Conservation (phyloP, 2,888 invertebrate species). For the Morpho achilles region DNA sequence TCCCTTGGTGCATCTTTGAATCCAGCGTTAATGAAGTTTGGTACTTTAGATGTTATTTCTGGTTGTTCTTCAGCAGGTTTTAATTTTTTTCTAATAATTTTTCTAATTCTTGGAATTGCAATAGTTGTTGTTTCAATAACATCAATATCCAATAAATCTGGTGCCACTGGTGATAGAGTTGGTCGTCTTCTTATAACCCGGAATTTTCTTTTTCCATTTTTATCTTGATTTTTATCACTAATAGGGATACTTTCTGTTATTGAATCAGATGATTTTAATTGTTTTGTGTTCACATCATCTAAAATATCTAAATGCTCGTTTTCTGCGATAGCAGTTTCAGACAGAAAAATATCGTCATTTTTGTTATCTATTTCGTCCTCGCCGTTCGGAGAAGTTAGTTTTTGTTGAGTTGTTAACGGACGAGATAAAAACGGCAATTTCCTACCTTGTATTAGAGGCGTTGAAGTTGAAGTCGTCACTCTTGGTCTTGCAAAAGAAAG, state of each 20-base stretch:
- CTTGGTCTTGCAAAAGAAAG: constrained; percentile 46
- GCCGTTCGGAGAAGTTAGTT: constrained; percentile 36
- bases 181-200: constrained; percentile 61
- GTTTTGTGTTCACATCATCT: constrained; percentile 39
- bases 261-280: constrained; percentile 41
- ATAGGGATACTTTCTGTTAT: constrained; percentile 38
- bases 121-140: constrained; percentile 32
- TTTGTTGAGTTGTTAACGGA: constrained; percentile 45
- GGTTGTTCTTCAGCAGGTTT: constrained; percentile 47
- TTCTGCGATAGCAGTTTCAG: constrained; percentile 72
- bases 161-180: constrained; percentile 41
- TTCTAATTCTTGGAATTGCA: constrained; percentile 49
- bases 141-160: constrained; percentile 30
- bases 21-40: constrained; percentile 41
- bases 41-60: constrained; percentile 44
- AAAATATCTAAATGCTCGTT: constrained; percentile 58
- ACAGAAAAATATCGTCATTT: constrained; percentile 62
- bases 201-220: constrained; percentile 55
- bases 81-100: constrained; percentile 62
- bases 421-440: constrained; percentile 54
- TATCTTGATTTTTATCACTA: constrained; percentile 48
- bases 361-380: constrained; percentile 55
- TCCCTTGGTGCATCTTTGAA: constrained; percentile 39
- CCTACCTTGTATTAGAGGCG: constrained; percentile 43
- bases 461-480: constrained; percentile 33